A percentile compares a stretch with the other conserved stretches of the same genome.
Evolutionary conservation across 30 jellyfish, hydroid and myxozoan species (phyloP).

Genomic region (Sanderia malayensis): DNA sequence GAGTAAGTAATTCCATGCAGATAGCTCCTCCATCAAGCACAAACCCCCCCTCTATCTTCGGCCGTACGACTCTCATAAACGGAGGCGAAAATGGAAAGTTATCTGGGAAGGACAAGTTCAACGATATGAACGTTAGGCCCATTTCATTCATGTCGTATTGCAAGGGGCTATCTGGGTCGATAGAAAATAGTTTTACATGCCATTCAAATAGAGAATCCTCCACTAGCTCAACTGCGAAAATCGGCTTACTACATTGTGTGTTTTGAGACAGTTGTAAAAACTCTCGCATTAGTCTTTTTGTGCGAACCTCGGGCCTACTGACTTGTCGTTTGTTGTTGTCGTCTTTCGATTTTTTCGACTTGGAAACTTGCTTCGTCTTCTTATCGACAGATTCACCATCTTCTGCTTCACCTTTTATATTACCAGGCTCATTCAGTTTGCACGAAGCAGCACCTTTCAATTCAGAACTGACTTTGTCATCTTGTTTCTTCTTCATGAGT

Average conservation of each 20-base stretch:
- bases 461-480: neutral
- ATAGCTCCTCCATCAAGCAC: constrained; percentile 92
- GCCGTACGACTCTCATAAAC: constrained; percentile 79
- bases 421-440: neutral
- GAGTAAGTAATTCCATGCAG: constrained; percentile 89
- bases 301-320: constrained; percentile 47
- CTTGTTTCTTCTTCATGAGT: neutral
- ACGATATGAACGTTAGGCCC: constrained; percentile 27
- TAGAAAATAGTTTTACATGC: constrained; percentile 50
- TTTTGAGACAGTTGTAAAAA: constrained; percentile 34
- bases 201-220: constrained; percentile 70
- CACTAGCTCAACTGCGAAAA: constrained; percentile 72
- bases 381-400: neutral
- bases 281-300: constrained; percentile 73
- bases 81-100: constrained; percentile 89
- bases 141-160: constrained; percentile 58
- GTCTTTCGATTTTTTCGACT: neutral
- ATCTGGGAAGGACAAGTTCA: constrained; percentile 75
- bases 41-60: constrained; percentile 76
- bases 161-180: constrained; percentile 75
- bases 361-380: neutral
- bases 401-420: neutral
- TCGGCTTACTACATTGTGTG: constrained; percentile 6
- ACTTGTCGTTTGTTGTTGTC: neutral
- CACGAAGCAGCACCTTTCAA: neutral